phyloP scores from a whole-genome alignment of 2,797 vertebrate genomes.

The Odontamblyopus rebecca region DNA sequence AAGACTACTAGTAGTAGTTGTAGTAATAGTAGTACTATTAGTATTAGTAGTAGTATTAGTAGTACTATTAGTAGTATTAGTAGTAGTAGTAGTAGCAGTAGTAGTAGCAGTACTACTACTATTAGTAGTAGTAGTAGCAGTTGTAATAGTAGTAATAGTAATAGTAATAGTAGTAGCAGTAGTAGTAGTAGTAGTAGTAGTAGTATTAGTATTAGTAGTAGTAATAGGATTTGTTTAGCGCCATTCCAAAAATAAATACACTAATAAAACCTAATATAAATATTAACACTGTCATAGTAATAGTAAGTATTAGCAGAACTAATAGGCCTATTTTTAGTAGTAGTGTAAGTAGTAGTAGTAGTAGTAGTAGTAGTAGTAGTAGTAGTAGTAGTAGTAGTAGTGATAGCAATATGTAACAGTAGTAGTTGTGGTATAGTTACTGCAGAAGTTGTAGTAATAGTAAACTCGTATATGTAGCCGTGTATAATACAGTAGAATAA shows the following conservation, averaged over 20 bases:
- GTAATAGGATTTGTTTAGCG: no score
- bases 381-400: no score
- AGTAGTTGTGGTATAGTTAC: neutral
- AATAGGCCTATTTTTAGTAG: no score
- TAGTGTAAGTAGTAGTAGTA: no score
- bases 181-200: neutral
- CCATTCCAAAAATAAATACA: no score
- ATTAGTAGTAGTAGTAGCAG: neutral
- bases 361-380: no score
- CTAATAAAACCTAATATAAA: no score
- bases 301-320: no score
- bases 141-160: neutral
- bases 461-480: neutral
- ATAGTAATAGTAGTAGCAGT: neutral
- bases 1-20: no score
- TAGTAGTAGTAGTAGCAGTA: neutral
- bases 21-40: no score
- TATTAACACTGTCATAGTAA: no score
- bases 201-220: neutral
- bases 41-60: neutral
- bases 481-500: neutral
- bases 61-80: neutral
- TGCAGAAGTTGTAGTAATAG: neutral
- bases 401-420: neutral
- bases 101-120: neutral